phyloP scores from a whole-genome alignment of 2,888 invertebrate species.

The Laothoe populi region DNA sequence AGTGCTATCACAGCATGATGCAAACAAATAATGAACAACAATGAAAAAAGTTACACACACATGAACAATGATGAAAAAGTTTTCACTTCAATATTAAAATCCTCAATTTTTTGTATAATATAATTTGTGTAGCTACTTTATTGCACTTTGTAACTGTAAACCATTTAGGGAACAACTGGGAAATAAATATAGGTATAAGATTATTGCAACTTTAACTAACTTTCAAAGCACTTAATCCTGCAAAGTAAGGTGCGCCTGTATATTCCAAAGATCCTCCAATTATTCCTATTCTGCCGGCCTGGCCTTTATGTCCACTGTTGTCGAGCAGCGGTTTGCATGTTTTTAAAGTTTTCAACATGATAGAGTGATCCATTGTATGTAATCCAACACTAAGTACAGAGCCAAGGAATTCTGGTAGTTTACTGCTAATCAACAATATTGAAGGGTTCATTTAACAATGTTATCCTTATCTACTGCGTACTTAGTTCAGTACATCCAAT shows the following conservation, averaged over 20 bases:
- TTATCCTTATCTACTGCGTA: no score
- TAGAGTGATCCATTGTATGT: conserved; percentile 48
- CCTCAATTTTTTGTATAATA: no score
- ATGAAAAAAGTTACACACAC: no score
- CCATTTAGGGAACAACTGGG: no score
- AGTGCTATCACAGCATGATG: no score
- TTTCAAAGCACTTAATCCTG: conserved; percentile 95
- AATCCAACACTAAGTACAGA: not conserved
- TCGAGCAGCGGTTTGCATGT: conserved; percentile 86
- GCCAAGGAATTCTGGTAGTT: not conserved
- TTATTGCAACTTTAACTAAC: conserved; percentile 50
- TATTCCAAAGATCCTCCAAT: conserved; percentile 98
- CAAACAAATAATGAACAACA: no score
- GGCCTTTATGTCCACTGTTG: conserved; percentile 92
- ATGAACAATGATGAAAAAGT: no score
- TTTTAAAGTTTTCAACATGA: conserved; percentile 53
- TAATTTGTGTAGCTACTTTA: no score
- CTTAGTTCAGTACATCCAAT: no score
- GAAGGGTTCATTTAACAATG: not conserved
- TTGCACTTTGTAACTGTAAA: no score
- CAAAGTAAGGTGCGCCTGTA: conserved; percentile 98
- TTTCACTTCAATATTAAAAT: no score
- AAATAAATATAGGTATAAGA: not conserved
- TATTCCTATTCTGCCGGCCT: conserved; percentile 95
- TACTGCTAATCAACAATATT: not conserved